Conservation (phyloP, 2,797 vertebrate species). For the Galago senegalensis region DNA sequence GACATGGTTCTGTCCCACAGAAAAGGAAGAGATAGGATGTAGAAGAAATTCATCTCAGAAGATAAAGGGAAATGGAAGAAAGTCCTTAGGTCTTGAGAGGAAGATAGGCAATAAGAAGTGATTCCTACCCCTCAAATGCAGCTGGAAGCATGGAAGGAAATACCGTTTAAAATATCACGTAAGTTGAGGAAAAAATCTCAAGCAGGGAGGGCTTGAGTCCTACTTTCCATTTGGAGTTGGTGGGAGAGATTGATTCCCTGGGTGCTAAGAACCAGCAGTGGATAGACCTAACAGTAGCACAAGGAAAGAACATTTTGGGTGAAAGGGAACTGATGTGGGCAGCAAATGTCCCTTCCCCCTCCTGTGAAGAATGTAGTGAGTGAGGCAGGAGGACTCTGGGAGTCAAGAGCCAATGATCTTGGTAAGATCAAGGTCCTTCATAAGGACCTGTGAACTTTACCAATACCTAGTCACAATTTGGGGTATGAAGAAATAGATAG, state of each 20-base stretch:
- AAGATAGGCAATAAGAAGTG: background rate
- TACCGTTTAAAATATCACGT: background rate
- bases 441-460: background rate
- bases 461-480: background rate
- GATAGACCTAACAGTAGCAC: background rate
- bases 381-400: background rate
- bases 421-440: too few species aligned
- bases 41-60: background rate
- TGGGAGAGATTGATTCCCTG: background rate
- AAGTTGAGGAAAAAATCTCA: background rate
- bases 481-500: background rate
- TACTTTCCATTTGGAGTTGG: background rate
- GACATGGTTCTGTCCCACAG: background rate
- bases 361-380: background rate
- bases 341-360: rapidly evolving
- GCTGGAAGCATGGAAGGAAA: background rate
- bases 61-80: background rate
- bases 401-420: background rate
- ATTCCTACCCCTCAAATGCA: background rate
- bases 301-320: background rate
- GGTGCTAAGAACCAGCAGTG: background rate
- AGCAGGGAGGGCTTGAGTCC: background rate
- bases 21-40: background rate
- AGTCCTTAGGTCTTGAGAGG: background rate
- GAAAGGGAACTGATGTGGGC: background rate